Conservation (phyloP, 1,140 invertebrate genomes). For the Phocides pigmalion region DNA sequence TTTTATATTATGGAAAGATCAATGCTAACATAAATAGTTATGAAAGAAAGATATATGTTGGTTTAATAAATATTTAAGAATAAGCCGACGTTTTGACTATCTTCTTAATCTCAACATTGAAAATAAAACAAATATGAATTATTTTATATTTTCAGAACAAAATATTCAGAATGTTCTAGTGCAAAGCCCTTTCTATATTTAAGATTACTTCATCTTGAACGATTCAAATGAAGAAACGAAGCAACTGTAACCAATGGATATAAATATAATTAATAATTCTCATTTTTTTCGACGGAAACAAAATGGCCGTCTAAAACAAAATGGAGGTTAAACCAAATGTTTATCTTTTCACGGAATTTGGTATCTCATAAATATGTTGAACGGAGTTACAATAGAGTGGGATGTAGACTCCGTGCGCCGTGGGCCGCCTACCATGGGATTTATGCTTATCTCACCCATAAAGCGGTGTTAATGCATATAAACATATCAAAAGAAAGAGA, state of each 20-base stretch:
- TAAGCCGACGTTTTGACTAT: too few species aligned
- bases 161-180: too few species aligned
- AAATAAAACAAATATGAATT: too few species aligned
- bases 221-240: background rate
- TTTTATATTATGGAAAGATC: background rate
- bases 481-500: constrained; percentile 66
- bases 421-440: constrained; percentile 57
- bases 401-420: constrained; percentile 51
- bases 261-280: background rate
- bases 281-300: background rate
- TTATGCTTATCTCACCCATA: constrained; percentile 75
- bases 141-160: too few species aligned
- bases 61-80: too few species aligned
- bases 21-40: too few species aligned
- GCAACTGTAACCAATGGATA: background rate
- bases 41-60: too few species aligned
- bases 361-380: constrained; percentile 60
- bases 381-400: constrained; percentile 67
- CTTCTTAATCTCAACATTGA: too few species aligned
- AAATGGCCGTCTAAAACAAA: constrained; percentile 5
- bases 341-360: constrained; percentile 48
- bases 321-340: constrained; percentile 3
- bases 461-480: constrained; percentile 77
- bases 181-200: background rate
- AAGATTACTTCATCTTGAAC: background rate